These are phyloP conservation scores for Listrodromus nycthemerus DNA, from an alignment of 2,888 invertebrate genomes.

Conservation along the genomic window DNA sequence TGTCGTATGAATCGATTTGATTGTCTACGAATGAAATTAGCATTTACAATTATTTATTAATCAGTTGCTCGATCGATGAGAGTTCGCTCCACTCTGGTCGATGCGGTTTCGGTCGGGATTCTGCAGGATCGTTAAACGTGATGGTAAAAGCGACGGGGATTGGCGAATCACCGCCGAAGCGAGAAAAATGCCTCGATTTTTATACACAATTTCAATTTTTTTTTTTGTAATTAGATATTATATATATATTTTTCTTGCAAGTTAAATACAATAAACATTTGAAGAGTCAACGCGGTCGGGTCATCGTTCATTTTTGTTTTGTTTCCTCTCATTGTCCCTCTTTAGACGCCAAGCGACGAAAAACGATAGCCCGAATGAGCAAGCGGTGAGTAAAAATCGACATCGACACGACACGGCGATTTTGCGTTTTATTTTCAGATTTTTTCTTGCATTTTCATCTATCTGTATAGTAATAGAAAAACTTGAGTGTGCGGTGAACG, in stretches of 20 bases:
- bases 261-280: slow-evolving; percentile 79
- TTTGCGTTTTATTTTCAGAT: slow-evolving; percentile 21
- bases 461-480: slow-evolving; percentile 16
- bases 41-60: slow-evolving; percentile 34
- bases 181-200: slow-evolving; percentile 42
- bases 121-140: background rate
- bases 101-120: slow-evolving; percentile 3
- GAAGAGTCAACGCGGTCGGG: slow-evolving; percentile 71
- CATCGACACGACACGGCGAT: slow-evolving; percentile 11
- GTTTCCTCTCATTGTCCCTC: slow-evolving; percentile 41
- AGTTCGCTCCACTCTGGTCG: slow-evolving; percentile 14
- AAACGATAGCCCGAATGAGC: slow-evolving; percentile 63
- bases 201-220: slow-evolving; percentile 34
- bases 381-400: slow-evolving; percentile 62
- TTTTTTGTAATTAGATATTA: slow-evolving; percentile 76
- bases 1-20: slow-evolving; percentile 30
- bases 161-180: slow-evolving; percentile 10
- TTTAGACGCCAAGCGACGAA: slow-evolving; percentile 52
- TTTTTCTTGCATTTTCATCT: slow-evolving; percentile 54
- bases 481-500: background rate
- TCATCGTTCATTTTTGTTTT: slow-evolving; percentile 66
- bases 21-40: slow-evolving; percentile 19
- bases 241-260: slow-evolving; percentile 74
- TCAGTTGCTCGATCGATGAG: slow-evolving; percentile 19
- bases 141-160: background rate